Evolutionary conservation across 2,113 vertebrate species (phyloP).

Genomic region (Bubo blakistoni): DNA sequence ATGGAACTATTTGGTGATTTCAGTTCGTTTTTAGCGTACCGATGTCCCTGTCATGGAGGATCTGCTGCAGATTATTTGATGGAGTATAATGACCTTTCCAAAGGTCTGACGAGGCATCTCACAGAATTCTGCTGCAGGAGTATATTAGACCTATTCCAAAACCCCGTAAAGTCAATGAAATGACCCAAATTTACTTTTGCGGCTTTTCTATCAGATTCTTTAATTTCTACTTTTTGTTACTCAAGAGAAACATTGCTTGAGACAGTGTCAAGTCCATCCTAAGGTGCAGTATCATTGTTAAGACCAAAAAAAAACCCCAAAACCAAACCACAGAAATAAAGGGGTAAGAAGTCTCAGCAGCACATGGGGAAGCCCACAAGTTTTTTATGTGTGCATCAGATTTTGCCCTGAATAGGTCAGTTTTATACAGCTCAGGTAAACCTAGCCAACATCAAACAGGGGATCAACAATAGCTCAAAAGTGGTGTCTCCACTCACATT

Average conservation of each 20-base stretch:
- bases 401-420: not conserved
- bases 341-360: not conserved
- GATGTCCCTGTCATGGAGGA: not conserved
- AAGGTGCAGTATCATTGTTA: not conserved
- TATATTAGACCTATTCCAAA: not conserved
- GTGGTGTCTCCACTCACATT: not conserved
- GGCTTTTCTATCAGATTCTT: not conserved
- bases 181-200: not conserved
- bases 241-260: not conserved
- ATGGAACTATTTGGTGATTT: not conserved
- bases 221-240: not conserved
- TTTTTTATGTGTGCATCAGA: not conserved
- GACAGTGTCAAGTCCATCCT: not conserved
- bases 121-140: not conserved
- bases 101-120: not conserved
- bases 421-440: not conserved
- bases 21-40: not conserved
- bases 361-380: not conserved
- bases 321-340: not conserved
- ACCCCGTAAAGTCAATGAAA: not conserved
- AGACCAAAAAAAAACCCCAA: not conserved
- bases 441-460: not conserved
- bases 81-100: not conserved
- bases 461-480: not conserved
- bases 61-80: not conserved